Base-by-base conservation (phyloP, 2,797 vertebrate genomes). In the Odontamblyopus rebecca region DNA sequence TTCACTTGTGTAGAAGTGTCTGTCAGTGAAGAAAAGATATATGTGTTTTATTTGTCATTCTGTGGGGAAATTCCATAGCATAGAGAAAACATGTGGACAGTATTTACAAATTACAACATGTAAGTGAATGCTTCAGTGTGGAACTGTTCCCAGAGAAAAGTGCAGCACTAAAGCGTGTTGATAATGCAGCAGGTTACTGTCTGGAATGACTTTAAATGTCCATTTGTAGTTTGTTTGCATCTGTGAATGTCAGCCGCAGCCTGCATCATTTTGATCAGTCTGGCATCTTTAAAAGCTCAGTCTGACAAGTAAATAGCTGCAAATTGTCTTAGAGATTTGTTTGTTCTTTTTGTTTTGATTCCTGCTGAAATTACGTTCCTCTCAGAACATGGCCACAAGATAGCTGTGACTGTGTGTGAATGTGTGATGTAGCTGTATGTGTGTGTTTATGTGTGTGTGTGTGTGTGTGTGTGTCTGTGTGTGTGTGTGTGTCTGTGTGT, bases 301-400 rank as follows among this genome's bases (percentile, higher is more conserved):
- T 54, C 75, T 89, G 89, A 89, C 88, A 83, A 78, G 81, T 73
- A 89, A 91, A 91, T 91, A 54, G 80, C 67, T 35, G 74, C 27
- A 91, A 85, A 91, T 88, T 88, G 88, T 80, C 81, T 70, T 38
- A 67, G 76, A 85, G 80, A 85, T 89, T 82, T 86, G 85, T 89
- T 89, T 82, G 70, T 78, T 70, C 78, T 82, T 85, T 66, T 86
- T 88, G 86, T 87, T 89, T 89, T 85, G 82, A 88, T 81, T 88
- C 67, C 48, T 61, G 77, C 73, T 75, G 71, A 83, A 88, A 89
- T 87, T 74, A 81, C 77, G 69, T 84, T 89, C 78, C 82, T 84
- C 86, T 88, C 70, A 85, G 85, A 80, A 86, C 85, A 85, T 86
- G 86, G 80, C 86, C 87, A 70, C 56, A 76, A 82, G 81, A 85